Conservation (phyloP, 1,140 invertebrate genomes). For the Drosophila mojavensis region DNA sequence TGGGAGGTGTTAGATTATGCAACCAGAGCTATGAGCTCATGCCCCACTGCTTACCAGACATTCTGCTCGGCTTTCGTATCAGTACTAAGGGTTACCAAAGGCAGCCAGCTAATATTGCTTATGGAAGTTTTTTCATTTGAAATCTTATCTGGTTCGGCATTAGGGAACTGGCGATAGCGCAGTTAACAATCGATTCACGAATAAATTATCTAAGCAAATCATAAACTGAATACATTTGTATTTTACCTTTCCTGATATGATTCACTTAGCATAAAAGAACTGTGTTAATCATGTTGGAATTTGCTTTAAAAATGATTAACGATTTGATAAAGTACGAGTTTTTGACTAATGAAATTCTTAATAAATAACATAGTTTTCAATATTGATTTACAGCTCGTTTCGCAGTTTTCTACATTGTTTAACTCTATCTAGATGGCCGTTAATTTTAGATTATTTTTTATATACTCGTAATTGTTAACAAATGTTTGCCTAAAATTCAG, state of each 20-base stretch:
- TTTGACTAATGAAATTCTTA: too few relatives aligned
- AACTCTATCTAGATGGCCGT: slow-evolving; percentile 38
- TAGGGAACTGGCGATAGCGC: not conserved
- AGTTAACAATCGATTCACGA: slow-evolving; percentile 8
- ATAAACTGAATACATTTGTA: not conserved
- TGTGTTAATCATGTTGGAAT: not conserved
- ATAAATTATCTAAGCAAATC: slow-evolving; percentile 6
- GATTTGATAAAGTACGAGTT: not conserved
- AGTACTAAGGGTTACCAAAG: slow-evolving; percentile 28
- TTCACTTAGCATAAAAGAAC: not conserved
- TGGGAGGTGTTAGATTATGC: not conserved
- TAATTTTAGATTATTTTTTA: slow-evolving; percentile 44
- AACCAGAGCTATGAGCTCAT: too few relatives aligned
- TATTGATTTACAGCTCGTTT: too few relatives aligned
- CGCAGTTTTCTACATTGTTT: slow-evolving; percentile 51
- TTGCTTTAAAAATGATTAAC: not conserved
- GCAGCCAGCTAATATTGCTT: slow-evolving; percentile 3
- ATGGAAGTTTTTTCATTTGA: slow-evolving; percentile 8
- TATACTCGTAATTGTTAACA: slow-evolving; percentile 51
- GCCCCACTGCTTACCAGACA: slow-evolving; percentile 58
- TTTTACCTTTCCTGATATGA: not conserved
- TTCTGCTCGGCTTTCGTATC: slow-evolving; percentile 36
- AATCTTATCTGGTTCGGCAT: not conserved
- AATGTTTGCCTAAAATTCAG: slow-evolving; percentile 75
- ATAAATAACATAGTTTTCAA: too few relatives aligned